These are phyloP conservation scores for Notocelia uddmanniana DNA, from an alignment of 2,888 invertebrate genomes.

Conservation along the genomic window DNA sequence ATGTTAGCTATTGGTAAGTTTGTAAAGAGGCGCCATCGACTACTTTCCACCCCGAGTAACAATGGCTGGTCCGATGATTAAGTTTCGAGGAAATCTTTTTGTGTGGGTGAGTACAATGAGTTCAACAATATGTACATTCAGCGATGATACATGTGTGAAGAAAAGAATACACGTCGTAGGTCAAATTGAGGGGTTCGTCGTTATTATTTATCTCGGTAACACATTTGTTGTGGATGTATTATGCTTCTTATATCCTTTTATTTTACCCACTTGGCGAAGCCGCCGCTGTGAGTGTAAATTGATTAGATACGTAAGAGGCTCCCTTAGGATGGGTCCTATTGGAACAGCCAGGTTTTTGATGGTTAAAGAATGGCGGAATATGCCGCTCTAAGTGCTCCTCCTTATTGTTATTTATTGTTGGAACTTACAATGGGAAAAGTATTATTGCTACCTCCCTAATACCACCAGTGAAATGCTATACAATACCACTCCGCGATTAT, in stretches of 20 bases:
- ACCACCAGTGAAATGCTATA: constrained; percentile 15
- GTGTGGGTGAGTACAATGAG: constrained; percentile 62
- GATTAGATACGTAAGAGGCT: constrained; percentile 57
- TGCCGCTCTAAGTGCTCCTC: constrained; percentile 24
- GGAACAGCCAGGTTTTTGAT: constrained; percentile 51
- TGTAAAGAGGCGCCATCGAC: constrained; percentile 50
- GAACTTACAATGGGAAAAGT: constrained; percentile 25
- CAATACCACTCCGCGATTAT: constrained; percentile 29
- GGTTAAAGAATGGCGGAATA: constrained; percentile 22
- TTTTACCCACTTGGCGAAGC: constrained; percentile 61
- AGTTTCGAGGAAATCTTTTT: constrained; percentile 53
- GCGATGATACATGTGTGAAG: constrained; percentile 53
- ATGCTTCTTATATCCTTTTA: constrained; percentile 66
- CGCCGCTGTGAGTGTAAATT: constrained; percentile 63
- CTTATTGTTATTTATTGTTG: constrained; percentile 34
- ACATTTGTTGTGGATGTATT: constrained; percentile 68
- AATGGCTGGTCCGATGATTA: constrained; percentile 59
- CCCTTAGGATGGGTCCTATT: constrained; percentile 54
- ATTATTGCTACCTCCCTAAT: constrained; percentile 28
- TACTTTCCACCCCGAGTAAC: constrained; percentile 57
- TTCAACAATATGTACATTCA: constrained; percentile 52
- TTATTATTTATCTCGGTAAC: constrained; percentile 73
- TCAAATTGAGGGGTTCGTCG: constrained; percentile 70
- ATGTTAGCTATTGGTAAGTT: constrained; percentile 44
- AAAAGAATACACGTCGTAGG: constrained; percentile 66